Percentiles rank a stretch among this genome's conserved stretches.
Conservation (phyloP, 2,113 vertebrate species). For the Chionis minor region DNA sequence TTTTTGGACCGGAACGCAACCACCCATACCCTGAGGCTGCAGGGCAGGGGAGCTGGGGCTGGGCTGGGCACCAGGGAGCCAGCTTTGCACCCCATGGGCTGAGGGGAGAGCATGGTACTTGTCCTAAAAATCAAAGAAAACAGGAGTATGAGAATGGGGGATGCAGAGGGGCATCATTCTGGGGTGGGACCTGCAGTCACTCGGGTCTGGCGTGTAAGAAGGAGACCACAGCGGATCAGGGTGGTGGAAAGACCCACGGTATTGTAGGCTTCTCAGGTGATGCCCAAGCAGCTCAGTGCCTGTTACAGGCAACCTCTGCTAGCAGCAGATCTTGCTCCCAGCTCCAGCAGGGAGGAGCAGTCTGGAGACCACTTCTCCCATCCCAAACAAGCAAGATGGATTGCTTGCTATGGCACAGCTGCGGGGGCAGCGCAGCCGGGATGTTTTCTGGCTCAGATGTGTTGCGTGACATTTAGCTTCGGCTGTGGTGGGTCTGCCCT, state of each 20-base stretch:
- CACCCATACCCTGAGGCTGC: accelerated
- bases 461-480: not conserved
- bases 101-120: not conserved
- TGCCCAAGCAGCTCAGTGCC: not conserved
- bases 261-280: not conserved
- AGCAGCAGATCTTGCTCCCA: not conserved
- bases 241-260: not conserved
- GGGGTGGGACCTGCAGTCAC: not conserved
- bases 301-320: not conserved
- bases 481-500: not conserved
- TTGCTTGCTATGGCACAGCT: not conserved
- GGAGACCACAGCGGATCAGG: not conserved
- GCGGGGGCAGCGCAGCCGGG: accelerated
- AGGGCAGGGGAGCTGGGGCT: not conserved
- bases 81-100: not conserved
- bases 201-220: not conserved
- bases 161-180: accelerated
- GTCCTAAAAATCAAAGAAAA: not conserved
- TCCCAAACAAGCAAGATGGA: not conserved
- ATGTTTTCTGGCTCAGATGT: not conserved
- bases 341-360: not conserved
- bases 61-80: not conserved
- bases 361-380: not conserved
- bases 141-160: not conserved
- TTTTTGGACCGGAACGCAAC: not conserved